Evolutionary conservation across 92 coral and sea anemone species (phyloP).

Genomic region (Micromussa lordhowensis): DNA sequence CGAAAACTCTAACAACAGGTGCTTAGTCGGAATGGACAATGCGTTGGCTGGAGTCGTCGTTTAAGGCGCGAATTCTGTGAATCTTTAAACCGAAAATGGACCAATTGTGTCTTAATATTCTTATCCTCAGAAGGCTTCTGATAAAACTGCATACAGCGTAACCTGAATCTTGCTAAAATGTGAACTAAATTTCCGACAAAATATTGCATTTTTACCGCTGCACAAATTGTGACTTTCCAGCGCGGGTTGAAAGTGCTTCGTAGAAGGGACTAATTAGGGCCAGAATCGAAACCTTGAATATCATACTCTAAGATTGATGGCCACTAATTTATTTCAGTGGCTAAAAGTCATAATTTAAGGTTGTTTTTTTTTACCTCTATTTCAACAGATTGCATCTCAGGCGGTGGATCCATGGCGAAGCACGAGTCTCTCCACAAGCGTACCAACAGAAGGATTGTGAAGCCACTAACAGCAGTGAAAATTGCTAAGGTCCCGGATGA

Average conservation of each 20-base stretch:
- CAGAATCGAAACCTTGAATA: not conserved
- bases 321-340: not conserved
- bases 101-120: not conserved
- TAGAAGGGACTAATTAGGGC: not conserved
- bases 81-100: not conserved
- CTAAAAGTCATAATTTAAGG: not conserved
- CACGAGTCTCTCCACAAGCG: slow-evolving; percentile 18
- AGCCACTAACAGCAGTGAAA: slow-evolving; percentile 15
- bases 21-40: not conserved
- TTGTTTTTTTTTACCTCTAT: slow-evolving; percentile 21
- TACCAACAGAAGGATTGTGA: slow-evolving; percentile 7
- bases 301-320: not conserved
- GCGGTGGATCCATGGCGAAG: slow-evolving; percentile 21
- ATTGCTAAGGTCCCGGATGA: not conserved
- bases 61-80: not conserved
- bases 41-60: not conserved
- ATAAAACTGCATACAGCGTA: not conserved
- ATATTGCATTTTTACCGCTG: not conserved
- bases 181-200: not conserved
- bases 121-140: not conserved
- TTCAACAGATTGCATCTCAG: slow-evolving; percentile 35
- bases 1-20: not conserved
- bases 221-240: not conserved
- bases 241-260: not conserved
- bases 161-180: not conserved